Base-by-base conservation (phyloP, 1,140 invertebrate genomes). In the Bombus affinis region DNA sequence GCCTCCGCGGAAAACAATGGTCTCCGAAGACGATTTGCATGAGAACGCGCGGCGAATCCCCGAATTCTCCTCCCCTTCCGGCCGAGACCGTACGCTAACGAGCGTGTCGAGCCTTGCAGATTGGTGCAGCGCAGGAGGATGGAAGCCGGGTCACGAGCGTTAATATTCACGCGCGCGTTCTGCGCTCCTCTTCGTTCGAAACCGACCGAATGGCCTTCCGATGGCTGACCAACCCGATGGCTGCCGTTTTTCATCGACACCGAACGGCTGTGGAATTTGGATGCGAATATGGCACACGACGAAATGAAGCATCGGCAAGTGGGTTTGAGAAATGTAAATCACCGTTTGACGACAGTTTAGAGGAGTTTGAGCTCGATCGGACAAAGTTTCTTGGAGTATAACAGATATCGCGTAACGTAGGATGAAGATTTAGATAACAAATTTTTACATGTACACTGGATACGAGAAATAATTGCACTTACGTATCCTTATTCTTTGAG, bases 21-120 rank as follows among this genome's bases (percentile, higher is more conserved):
- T 47, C 65, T 44, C n/a, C 32, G 18, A 65, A 47, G 53, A 12
- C 44, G 44, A 93, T 93, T 93, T 92, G 92, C 92, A 92, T 92
- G 65, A 89, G 89, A 88, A 86, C 78, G 80, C 83, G 87, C 83
- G 77, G 85, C 78, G 88, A 89, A 88, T 88, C 86, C 74, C 37
- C 75, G 75, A 77, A 70, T 53, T 78, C 75, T 42, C 74, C 74
- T 70, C 73, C 79, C 73, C 37, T 44, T 82, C 75, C 74, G 53
- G 76, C 62, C 39, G 73, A 79, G 88, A 71, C 72, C 28, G 59
- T n/a, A 39, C 85, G 80, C 87, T 87, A 89, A 90, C 88, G 85
- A 90, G 90, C 88, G 86, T 87, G 85, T 87, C 80, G 65, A 81
- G 86, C 81, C 86, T 91, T 89, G 87, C 88, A 92, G 92, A 93